Base-by-base conservation (phyloP, 2,113 vertebrate genomes). In the Megaleporinus macrocephalus region DNA sequence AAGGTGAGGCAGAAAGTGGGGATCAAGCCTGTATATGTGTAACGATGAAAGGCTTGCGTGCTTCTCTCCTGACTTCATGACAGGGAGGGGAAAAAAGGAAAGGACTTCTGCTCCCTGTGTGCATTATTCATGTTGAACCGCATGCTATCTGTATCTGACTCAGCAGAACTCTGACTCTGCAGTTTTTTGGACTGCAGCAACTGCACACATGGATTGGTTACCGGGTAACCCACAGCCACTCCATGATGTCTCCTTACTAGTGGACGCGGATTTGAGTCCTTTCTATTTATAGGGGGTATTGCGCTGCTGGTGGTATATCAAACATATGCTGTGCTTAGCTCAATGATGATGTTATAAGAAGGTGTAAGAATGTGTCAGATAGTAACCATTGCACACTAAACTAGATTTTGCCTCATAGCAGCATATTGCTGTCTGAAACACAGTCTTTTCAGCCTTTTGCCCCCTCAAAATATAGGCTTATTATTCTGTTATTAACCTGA, bases 111-210 rank as follows among this genome's bases (percentile, higher is more conserved):
- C 81, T 88, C 79, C 55, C 44, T 79, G 75, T 55, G 84, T 91
- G 84, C 90, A 93, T 92, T 92, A 91, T 92, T 93, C 84, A 91
- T 90, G 78, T 13, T 70, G 49, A n/a, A 53, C 55, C 44, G 27
- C 4, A 47, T 80, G 74, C 55, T 44, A 51, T 55, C 70, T 57
- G 71, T 59, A 24, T 69, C 84, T 79, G 59, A 89, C 79, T 59
- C 83, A 57, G 86, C 83, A 55, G 4, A n/a, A 85, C 87, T 92
- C 90, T 91, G 91, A 91, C 91, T 88, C 87, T 88, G 92, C 92
- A 89, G 85, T 91, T 90, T 85, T 68, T 83, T 41, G 24, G 59
- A 76, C 65, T 84, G 83, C 83, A 71, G 78, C 33, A 24, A 66
- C 47, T 70, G 65, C 20, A 55, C 41, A 9, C 49, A 49, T 65